phyloP scores from a whole-genome alignment of 2,797 vertebrate genomes.

The Cephalopachus bancanus region DNA sequence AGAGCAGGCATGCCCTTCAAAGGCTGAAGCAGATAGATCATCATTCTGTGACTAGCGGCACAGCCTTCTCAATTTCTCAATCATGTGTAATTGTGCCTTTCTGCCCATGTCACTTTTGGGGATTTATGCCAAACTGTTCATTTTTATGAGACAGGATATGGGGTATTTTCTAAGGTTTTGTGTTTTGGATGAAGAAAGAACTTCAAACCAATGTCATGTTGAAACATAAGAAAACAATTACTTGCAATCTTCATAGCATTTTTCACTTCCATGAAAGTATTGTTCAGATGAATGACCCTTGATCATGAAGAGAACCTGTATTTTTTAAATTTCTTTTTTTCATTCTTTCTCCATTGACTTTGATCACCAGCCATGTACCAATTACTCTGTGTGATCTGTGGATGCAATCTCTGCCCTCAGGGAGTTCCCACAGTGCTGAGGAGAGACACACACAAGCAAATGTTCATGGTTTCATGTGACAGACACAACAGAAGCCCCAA shows the following conservation, averaged over 20 bases:
- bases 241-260: constrained; percentile 20
- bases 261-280: constrained; percentile 19
- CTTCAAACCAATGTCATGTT: not conserved
- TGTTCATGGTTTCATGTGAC: constrained; percentile 19
- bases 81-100: constrained; percentile 1
- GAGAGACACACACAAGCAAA: not conserved
- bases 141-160: constrained; percentile 5
- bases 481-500: constrained; percentile 1
- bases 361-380: not conserved
- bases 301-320: not conserved
- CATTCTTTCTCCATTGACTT: not conserved
- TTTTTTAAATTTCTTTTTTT: not conserved
- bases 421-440: not conserved
- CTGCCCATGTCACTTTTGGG: not conserved
- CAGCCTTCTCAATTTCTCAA: not conserved
- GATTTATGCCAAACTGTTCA: not conserved
- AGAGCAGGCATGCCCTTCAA: not conserved
- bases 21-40: not conserved
- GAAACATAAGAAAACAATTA: constrained; percentile 33
- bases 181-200: not conserved
- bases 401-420: not conserved
- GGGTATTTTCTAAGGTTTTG: not conserved
- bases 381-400: not conserved
- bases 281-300: constrained; percentile 9
- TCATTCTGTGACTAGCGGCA: not conserved